Conservation (phyloP, 2,888 invertebrate genomes). For the Nemotelus pantherinus region DNA sequence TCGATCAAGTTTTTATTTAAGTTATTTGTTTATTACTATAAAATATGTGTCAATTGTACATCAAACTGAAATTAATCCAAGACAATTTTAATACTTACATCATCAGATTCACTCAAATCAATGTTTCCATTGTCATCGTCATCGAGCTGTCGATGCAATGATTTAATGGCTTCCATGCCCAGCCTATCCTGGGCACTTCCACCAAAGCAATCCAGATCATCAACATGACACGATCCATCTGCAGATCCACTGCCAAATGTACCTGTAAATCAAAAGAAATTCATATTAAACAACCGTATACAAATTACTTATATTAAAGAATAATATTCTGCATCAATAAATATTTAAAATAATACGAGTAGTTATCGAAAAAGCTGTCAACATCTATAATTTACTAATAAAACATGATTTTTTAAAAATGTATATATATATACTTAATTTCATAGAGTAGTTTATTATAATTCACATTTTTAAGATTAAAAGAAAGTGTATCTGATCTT, state of each 20-base stretch:
- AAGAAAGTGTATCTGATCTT: too few species aligned
- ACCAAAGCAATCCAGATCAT: conserved; percentile 79
- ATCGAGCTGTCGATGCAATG: conserved; percentile 93
- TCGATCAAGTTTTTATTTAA: too few species aligned
- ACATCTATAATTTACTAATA: too few species aligned
- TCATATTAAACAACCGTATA: not conserved
- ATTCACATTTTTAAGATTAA: too few species aligned
- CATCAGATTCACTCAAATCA: conserved; percentile 96
- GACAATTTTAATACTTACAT: conserved; percentile 72
- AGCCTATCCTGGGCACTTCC: conserved; percentile 80
- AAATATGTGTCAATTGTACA: too few species aligned
- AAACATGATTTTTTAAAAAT: too few species aligned
- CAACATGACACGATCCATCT: conserved; percentile 64
- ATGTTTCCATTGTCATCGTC: conserved; percentile 98
- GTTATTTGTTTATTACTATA: too few species aligned
- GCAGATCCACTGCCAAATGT: conserved; percentile 60
- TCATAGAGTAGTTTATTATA: too few species aligned
- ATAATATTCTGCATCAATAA: not conserved
- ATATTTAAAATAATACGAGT: not conserved
- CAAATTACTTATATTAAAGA: not conserved
- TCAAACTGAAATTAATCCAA: too few species aligned
- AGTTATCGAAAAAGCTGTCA: too few species aligned
- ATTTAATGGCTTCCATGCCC: conserved; percentile 91
- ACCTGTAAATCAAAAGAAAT: conserved; percentile 53
- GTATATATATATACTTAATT: too few species aligned